Evolutionary conservation across 2,888 invertebrate species (phyloP).

Genomic region (Ecliptopera silaceata): DNA sequence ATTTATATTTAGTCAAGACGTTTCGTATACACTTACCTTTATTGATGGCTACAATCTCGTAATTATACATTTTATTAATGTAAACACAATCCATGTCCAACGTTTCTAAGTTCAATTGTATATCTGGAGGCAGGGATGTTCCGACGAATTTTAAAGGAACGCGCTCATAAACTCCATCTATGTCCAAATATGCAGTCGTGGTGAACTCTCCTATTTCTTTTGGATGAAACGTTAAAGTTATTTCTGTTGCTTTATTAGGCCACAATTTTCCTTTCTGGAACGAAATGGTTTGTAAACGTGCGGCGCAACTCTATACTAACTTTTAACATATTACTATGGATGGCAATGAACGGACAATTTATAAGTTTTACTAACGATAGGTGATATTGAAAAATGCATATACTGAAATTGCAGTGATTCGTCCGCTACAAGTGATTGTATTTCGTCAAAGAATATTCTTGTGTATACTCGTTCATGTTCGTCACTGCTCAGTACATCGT

Average conservation of each 20-base stretch:
- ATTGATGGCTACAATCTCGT: constrained; percentile 83
- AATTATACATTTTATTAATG: constrained; percentile 82
- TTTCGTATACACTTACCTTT: constrained; percentile 62
- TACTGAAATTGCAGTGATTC: constrained; percentile 63
- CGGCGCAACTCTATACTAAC: no score
- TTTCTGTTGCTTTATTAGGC: constrained; percentile 79
- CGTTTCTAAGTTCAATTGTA: constrained; percentile 80
- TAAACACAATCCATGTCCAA: constrained; percentile 83
- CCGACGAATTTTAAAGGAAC: constrained; percentile 79
- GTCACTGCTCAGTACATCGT: constrained; percentile 67
- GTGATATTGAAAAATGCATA: constrained; percentile 77
- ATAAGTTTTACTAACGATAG: constrained; percentile 69
- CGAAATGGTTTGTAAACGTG: not conserved
- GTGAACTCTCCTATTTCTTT: constrained; percentile 75
- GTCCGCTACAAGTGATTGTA: constrained; percentile 70
- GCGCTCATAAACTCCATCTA: constrained; percentile 80
- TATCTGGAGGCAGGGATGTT: constrained; percentile 81
- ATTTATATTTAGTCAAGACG: constrained; percentile 24
- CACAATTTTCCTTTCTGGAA: constrained; percentile 83
- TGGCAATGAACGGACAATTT: no score
- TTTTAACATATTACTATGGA: no score
- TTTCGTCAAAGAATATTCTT: constrained; percentile 72
- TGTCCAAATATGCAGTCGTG: constrained; percentile 81
- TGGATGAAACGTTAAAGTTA: constrained; percentile 83
- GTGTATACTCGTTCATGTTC: constrained; percentile 73